Evolutionary conservation across 2,113 vertebrate genomes (phyloP), one percentile per base, ranked within the genome.

Genomic region (Sebastes fasciatus): DNA sequence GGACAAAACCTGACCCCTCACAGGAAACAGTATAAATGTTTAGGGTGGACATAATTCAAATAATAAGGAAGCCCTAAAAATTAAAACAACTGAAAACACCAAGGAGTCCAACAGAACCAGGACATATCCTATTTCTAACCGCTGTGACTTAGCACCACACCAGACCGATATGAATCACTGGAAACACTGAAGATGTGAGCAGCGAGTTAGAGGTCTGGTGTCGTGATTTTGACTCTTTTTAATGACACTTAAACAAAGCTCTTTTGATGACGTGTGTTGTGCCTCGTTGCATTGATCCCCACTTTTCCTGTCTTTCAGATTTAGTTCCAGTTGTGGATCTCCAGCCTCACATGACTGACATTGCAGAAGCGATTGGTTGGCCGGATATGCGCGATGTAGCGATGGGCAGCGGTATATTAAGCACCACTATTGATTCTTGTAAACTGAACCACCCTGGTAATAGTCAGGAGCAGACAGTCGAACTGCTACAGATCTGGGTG

Each of bases 301-400:
- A 6, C 58, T 75, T 66, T 12, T 7, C 8, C 10, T 52, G 1
- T 77, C 12, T 55, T 66, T 72, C n/a, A 8, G 48, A 6, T 8
- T 60, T 13, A 10, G 1, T 26, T 54, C 34, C 74, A 84, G 51
- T 16, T 16, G 7, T 42, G 26, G 54, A 73, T 17, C 42, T 91
- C 8, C 1, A 19, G 11, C 61, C 9, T 43, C 1, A 45, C 51
- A 6, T 91, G 19, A 6, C 40, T 7, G 82, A 84, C 0, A 60
- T 94, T 17, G 88, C 71, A 10, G 2, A 8, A 0, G 2, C 1
- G 6, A 52, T 93, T 5, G 86, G 78, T 34, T 94, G 93, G 93
- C 70, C 0, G 1, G 73, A 57, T 10, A 85, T 92, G 90, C 0
- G 9, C 11, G 1, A 5, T 0, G 0, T 93, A 8, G 93, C 92